Evolutionary conservation across 2,797 vertebrate genomes (phyloP).

Genomic region (Sebastes itinus): DNA sequence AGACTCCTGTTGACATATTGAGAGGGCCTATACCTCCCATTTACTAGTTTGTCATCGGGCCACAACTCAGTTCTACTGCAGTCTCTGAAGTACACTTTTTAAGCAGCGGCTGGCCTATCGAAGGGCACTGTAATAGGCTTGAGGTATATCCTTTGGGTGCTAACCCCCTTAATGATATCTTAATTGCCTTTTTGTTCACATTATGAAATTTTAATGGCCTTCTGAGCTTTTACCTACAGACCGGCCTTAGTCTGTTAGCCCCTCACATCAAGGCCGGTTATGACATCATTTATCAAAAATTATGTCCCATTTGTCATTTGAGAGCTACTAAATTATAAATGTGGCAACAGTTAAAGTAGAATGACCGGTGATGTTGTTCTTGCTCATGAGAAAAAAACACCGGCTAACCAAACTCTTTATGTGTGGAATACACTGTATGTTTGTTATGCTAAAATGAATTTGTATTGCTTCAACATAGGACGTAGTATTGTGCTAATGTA

Average conservation of each 20-base stretch:
- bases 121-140: constrained; percentile 57
- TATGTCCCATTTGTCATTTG: constrained; percentile 72
- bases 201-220: constrained; percentile 77
- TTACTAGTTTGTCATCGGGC: constrained; percentile 44
- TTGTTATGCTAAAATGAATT: neutral
- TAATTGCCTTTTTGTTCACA: constrained; percentile 79
- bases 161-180: constrained; percentile 73
- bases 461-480: neutral
- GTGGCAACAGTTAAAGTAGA: constrained; percentile 41
- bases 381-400: constrained; percentile 25
- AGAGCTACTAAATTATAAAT: constrained; percentile 72
- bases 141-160: constrained; percentile 62
- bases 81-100: constrained; percentile 47
- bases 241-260: constrained; percentile 54
- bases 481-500: neutral
- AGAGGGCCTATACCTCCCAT: constrained; percentile 27
- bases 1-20: constrained; percentile 35
- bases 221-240: constrained; percentile 66
- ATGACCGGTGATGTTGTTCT: constrained; percentile 42
- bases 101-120: constrained; percentile 27
- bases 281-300: constrained; percentile 75
- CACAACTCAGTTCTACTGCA: constrained; percentile 30
- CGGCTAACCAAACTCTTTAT: constrained; percentile 13
- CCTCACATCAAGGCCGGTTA: constrained; percentile 61
- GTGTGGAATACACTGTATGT: neutral